A percentile compares a stretch with the other conserved stretches of the same genome.
Evolutionary conservation across 2,113 vertebrate genomes (phyloP).

Genomic region (Numida meleagris): DNA sequence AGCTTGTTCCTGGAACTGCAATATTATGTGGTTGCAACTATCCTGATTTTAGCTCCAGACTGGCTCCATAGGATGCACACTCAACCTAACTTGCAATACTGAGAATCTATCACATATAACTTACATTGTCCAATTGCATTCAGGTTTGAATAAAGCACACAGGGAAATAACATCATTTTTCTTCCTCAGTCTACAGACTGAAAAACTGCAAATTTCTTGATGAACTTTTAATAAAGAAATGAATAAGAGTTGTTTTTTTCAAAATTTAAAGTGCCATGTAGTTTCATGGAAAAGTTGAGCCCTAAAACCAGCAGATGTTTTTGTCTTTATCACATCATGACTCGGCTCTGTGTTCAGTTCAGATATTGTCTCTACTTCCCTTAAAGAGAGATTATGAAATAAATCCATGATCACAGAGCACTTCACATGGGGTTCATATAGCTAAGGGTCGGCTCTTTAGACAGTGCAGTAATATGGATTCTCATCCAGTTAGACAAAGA

Average conservation of each 20-base stretch:
- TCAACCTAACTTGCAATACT: background rate
- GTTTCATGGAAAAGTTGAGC: background rate
- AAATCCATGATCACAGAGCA: background rate
- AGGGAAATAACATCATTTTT: background rate
- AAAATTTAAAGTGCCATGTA: background rate
- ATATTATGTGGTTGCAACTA: background rate
- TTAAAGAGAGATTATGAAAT: background rate
- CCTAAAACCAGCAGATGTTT: background rate
- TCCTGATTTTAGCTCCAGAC: background rate
- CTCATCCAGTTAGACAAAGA: background rate
- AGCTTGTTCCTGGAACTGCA: background rate
- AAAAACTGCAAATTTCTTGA: background rate
- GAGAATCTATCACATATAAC: fast-evolving
- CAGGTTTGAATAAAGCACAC: background rate
- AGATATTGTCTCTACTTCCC: background rate
- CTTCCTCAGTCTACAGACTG: background rate
- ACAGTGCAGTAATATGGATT: background rate
- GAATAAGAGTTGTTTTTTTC: background rate
- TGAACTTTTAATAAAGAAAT: background rate
- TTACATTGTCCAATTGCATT: background rate
- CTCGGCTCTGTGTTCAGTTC: background rate
- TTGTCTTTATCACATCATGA: background rate
- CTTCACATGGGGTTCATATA: background rate
- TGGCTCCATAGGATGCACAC: background rate
- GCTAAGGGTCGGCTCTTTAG: background rate